Percentiles rank a stretch among this genome's conserved stretches.
phyloP scores from a whole-genome alignment of 2,113 vertebrate genomes.

The Capricornis sumatraensis region DNA sequence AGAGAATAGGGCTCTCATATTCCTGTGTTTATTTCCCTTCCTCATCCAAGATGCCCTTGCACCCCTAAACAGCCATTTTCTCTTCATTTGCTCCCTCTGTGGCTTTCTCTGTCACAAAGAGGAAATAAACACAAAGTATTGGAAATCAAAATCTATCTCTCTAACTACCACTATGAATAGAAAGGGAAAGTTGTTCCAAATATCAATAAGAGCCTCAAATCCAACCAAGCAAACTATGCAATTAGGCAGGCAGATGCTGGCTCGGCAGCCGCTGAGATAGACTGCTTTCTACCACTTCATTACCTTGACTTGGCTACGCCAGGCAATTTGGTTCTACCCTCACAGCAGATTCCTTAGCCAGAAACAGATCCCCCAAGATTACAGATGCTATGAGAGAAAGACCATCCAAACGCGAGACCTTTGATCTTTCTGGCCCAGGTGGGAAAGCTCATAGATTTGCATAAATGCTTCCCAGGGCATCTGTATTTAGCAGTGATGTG shows the following conservation, averaged over 20 bases:
- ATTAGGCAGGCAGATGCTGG: neutral
- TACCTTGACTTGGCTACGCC: neutral
- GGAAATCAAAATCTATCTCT: neutral
- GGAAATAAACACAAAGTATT: neutral
- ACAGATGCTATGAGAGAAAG: neutral
- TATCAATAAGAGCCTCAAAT: neutral
- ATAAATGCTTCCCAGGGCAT: neutral
- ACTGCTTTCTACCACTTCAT: neutral
- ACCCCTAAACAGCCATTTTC: neutral
- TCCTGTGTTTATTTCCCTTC: neutral
- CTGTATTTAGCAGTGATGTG: neutral
- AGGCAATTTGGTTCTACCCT: neutral
- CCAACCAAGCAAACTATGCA: constrained; percentile 25
- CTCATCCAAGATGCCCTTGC: neutral
- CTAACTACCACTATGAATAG: neutral
- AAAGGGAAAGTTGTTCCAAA: neutral
- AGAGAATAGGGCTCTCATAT: neutral
- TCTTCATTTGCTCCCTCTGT: neutral
- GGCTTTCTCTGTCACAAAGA: neutral
- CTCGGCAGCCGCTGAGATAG: neutral
- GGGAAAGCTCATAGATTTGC: neutral
- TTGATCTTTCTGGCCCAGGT: neutral
- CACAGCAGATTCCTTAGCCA: neutral
- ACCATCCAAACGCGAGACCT: neutral
- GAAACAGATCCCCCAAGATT: neutral